A percentile compares a stretch with the other conserved stretches of the same genome.
Conservation (phyloP, 2,113 vertebrate genomes). For the Xiphophorus hellerii region DNA sequence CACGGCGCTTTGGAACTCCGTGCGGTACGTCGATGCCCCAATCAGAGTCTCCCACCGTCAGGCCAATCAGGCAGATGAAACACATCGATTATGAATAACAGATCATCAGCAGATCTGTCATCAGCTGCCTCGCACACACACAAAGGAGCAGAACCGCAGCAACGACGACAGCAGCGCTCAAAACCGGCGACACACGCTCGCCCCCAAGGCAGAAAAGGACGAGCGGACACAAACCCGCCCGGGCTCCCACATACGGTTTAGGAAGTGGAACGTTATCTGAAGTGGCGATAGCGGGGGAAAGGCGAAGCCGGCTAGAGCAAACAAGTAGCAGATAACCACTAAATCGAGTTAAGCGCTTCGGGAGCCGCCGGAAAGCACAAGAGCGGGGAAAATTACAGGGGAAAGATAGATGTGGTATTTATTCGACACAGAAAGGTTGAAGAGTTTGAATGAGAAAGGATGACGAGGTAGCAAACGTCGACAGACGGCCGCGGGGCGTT, state of each 20-base stretch:
- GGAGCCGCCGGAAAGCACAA: constrained; percentile 3
- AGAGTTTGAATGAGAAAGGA: constrained; percentile 22
- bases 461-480: constrained; percentile 1
- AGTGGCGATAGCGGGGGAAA: constrained; percentile 13
- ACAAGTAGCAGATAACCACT: neutral
- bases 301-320: constrained; percentile 1
- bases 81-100: constrained; percentile 59
- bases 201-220: constrained; percentile 28
- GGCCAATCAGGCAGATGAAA: constrained; percentile 43
- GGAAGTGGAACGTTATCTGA: constrained; percentile 27
- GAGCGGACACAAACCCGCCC: neutral
- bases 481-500: neutral
- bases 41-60: constrained; percentile 20
- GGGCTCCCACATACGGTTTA: constrained; percentile 14
- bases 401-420: neutral
- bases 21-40: constrained; percentile 20
- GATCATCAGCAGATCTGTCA: constrained; percentile 50
- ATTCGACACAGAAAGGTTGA: constrained; percentile 2
- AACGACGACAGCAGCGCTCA: constrained; percentile 33
- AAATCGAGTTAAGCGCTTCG: constrained; percentile 5
- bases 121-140: constrained; percentile 26
- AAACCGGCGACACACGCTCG: neutral
- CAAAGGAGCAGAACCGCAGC: constrained; percentile 37
- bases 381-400: neutral
- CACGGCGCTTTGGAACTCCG: constrained; percentile 3